Evolutionary conservation across 2,888 invertebrate species (phyloP).

Genomic region (Vesta saturnalis): DNA sequence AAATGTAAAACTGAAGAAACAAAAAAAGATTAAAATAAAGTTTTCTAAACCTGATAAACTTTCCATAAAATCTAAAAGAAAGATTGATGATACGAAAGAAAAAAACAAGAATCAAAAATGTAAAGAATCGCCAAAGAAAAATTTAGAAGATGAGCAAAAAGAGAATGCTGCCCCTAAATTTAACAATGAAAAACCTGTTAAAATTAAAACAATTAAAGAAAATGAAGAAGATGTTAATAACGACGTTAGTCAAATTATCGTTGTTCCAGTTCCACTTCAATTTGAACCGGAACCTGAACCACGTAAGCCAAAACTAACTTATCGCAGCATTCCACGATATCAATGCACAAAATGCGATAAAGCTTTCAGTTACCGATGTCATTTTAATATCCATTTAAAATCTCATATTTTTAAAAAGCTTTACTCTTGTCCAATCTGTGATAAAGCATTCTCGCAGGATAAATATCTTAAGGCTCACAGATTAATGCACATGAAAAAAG

Average conservation of each 20-base stretch:
- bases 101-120: no score
- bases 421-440: not conserved
- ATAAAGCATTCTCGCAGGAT: conserved; percentile 5
- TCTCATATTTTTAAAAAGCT: conserved; percentile 10
- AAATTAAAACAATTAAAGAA: no score
- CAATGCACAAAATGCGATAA: conserved; percentile 10
- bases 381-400: conserved; percentile 11
- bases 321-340: not conserved
- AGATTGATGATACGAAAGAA: no score
- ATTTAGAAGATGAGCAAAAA: no score
- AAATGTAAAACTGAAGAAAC: no score
- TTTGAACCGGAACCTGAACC: not conserved
- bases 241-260: not conserved
- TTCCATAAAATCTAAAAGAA: no score
- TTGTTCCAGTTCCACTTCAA: no score
- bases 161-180: not conserved
- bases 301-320: not conserved
- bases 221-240: not conserved
- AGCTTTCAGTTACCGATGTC: not conserved
- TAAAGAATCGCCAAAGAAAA: no score
- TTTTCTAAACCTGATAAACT: no score
- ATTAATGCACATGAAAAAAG: not conserved
- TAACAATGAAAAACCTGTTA: not conserved
- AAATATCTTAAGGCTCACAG: conserved; percentile 6
- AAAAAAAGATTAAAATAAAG: no score